A percentile compares a stretch with the other conserved stretches of the same genome.
These are phyloP conservation scores for Eupelmus urozonus DNA, from an alignment of 2,888 invertebrate genomes.

Conservation along the genomic window DNA sequence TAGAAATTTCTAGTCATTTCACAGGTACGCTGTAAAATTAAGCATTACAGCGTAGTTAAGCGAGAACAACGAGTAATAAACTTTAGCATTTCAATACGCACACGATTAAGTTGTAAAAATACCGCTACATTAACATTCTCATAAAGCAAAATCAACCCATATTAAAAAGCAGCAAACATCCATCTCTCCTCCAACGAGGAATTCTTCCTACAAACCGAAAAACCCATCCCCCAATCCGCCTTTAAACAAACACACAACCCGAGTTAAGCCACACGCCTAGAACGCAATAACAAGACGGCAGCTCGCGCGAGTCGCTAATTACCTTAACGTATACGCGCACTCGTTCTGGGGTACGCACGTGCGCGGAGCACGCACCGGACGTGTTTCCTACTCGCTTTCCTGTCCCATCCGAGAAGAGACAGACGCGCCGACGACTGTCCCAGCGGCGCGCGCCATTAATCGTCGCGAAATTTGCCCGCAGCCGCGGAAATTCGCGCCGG, in stretches of 20 bases:
- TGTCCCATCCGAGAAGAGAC: constrained; percentile 14
- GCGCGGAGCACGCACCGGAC: constrained; percentile 20
- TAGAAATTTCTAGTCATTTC: too few species aligned
- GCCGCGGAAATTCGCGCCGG: constrained; percentile 37
- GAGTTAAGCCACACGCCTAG: too few species aligned
- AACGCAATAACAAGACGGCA: constrained; percentile 33
- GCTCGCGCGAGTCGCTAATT: constrained; percentile 27
- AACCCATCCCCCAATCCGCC: constrained; percentile 27
- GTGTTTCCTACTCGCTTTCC: constrained; percentile 24
- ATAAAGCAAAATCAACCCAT: too few species aligned
- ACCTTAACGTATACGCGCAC: constrained; percentile 15
- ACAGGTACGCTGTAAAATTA: too few species aligned
- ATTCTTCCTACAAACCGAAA: background rate
- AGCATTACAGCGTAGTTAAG: too few species aligned
- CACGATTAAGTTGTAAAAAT: too few species aligned
- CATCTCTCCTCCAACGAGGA: too few species aligned
- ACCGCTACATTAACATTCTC: too few species aligned
- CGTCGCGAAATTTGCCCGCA: constrained; percentile 55
- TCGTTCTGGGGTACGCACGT: background rate
- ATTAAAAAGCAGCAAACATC: too few species aligned
- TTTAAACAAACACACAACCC: constrained; percentile 28
- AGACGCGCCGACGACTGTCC: constrained; percentile 11
- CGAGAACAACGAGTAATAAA: too few species aligned
- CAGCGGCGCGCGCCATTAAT: constrained; percentile 51
- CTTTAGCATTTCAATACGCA: too few species aligned